These are phyloP conservation scores for Agriopis aurantiaria DNA, from an alignment of 2,888 invertebrate species.

Conservation along the genomic window DNA sequence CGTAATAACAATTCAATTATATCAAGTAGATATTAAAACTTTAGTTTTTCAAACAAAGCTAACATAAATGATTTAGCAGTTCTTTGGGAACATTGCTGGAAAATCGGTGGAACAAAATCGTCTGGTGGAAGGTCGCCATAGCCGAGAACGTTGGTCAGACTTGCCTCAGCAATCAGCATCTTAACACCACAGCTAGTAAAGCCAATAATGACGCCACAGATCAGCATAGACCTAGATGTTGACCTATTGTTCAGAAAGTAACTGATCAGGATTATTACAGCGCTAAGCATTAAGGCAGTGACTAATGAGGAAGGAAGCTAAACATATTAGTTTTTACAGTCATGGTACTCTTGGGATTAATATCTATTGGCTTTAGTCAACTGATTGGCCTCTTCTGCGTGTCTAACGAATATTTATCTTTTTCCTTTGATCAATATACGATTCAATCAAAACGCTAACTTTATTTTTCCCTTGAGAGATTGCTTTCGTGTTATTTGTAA, in stretches of 20 bases:
- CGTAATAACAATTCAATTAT: slow-evolving; percentile 23
- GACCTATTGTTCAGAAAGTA: too few relatives aligned
- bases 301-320: too few relatives aligned
- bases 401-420: slow-evolving; percentile 7
- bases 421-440: slow-evolving; percentile 3
- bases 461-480: background rate
- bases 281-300: too few relatives aligned
- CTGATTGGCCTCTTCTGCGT: background rate
- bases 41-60: slow-evolving; percentile 1
- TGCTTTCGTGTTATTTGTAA: slow-evolving; percentile 1
- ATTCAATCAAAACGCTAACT: slow-evolving; percentile 8
- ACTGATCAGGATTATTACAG: too few relatives aligned
- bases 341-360: slow-evolving; percentile 1
- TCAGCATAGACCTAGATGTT: too few relatives aligned
- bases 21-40: slow-evolving; percentile 11
- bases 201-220: too few relatives aligned
- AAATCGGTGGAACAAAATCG: too few relatives aligned
- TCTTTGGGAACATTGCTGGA: too few relatives aligned
- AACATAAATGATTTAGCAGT: background rate
- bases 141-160: too few relatives aligned
- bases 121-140: too few relatives aligned
- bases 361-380: background rate
- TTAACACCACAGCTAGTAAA: too few relatives aligned
- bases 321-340: background rate
- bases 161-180: too few relatives aligned